phyloP scores from a whole-genome alignment of 2,113 vertebrate genomes.

The Vulpes lagopus region DNA sequence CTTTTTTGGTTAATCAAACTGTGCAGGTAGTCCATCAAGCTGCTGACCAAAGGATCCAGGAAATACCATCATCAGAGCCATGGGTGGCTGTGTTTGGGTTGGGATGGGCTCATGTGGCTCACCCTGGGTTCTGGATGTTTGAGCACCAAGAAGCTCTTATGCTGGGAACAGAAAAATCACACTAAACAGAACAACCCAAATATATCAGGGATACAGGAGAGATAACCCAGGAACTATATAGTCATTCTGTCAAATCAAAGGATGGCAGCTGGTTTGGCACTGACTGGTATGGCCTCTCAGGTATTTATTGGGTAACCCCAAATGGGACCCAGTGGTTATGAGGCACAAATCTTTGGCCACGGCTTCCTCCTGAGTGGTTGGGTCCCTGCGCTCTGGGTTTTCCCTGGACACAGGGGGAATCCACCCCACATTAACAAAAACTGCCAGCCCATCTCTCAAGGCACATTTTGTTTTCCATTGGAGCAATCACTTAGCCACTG shows the following conservation, averaged over 20 bases:
- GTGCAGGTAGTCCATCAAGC: not conserved
- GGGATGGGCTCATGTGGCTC: not conserved
- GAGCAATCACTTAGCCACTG: not conserved
- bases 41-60: not conserved
- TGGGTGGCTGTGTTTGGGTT: not conserved
- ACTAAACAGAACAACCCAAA: not conserved
- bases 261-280: not conserved
- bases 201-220: not conserved
- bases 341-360: not conserved
- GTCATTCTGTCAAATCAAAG: not conserved
- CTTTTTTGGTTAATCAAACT: not conserved
- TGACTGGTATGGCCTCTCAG: not conserved
- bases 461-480: not conserved
- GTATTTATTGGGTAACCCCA: not conserved
- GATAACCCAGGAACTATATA: not conserved
- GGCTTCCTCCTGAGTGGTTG: not conserved
- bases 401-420: not conserved
- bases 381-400: not conserved
- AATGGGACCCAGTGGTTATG: not conserved
- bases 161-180: not conserved
- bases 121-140: not conserved
- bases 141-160: not conserved
- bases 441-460: not conserved
- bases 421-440: not conserved
- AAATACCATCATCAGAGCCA: not conserved